A percentile compares a stretch with the other conserved stretches of the same genome.
Evolutionary conservation across 2,797 vertebrate genomes (phyloP).

Genomic region (Falco berigora): DNA sequence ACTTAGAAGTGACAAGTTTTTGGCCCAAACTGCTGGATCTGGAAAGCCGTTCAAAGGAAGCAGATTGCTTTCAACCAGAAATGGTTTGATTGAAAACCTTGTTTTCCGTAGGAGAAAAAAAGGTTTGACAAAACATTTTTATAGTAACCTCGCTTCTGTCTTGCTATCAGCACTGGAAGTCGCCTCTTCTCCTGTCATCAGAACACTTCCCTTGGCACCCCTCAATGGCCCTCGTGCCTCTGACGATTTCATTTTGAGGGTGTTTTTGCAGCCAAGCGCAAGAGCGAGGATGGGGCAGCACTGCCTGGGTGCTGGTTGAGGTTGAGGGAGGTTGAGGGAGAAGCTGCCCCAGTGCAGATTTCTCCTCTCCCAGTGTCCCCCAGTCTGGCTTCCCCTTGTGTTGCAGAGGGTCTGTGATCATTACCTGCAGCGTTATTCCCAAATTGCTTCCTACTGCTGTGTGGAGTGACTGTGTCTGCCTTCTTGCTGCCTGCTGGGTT

Average conservation of each 20-base stretch:
- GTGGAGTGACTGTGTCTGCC: background rate
- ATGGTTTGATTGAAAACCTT: background rate
- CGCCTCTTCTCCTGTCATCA: background rate
- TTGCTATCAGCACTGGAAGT: background rate
- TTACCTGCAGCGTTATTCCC: background rate
- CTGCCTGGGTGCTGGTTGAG: accelerated
- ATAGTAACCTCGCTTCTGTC: background rate
- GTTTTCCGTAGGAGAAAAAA: background rate
- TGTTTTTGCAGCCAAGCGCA: background rate
- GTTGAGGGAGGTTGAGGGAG: background rate
- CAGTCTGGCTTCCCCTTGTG: background rate
- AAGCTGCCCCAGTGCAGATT: background rate
- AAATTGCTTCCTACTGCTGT: constrained; percentile 12
- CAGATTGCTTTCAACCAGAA: background rate
- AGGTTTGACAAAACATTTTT: background rate
- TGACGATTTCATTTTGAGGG: accelerated
- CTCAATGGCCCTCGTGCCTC: background rate
- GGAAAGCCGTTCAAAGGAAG: background rate
- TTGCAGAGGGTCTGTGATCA: background rate
- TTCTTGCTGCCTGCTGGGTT: background rate
- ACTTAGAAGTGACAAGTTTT: background rate
- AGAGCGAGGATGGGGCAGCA: background rate
- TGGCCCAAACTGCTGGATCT: background rate
- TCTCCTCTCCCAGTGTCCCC: background rate
- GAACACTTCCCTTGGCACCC: background rate